Base-by-base conservation (phyloP, 2,888 invertebrate genomes). In the Xanthorhoe spadicearia region DNA sequence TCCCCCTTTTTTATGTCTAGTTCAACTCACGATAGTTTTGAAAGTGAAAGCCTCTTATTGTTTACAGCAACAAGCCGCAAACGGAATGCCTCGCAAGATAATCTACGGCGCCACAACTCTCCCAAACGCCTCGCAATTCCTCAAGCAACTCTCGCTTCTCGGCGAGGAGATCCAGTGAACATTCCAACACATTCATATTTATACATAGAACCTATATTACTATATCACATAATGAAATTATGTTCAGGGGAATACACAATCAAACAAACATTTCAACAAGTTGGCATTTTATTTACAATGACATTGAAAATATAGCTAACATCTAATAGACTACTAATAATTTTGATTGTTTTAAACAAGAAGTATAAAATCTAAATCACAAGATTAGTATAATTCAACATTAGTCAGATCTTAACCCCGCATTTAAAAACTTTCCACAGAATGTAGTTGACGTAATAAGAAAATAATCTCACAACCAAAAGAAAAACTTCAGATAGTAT, bases 101-200 rank as follows among this genome's bases (percentile, higher is more conserved):
- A 96, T 98, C 61, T 99, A 99, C 85, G 99, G 99, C 48, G 96
- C 98, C 68, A 98, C 99, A 32, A 98, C 99, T 51, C 94, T 99
- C 69, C 96, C 97, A 73, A 99, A 98, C 92, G 98, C 99, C 6
- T 95, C 96, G 76, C 98, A 99, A 84, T 99, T 99, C 90, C 94
- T 99, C 69, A 97, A 97, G 88, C 99, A 99, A 90, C 93, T 97
- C 35, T 95, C 96, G n/a, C 93, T 96, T 32, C 87, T 97, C 70
- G 97, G 97, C 52, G 95, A 96, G 81, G 97, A 97, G 85, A 94
- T 96, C 71, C 94, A 94, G 74, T 91, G 83, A 88, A 87, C 90
- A 89, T 90, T 91, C 90, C 88, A 63, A 54, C 66, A 61, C 73
- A 72, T 75, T 64, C 68, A 71, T 65, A 66, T 57, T 62, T 66